Conservation (phyloP, 2,113 vertebrate genomes). For the Pteropus alecto region DNA sequence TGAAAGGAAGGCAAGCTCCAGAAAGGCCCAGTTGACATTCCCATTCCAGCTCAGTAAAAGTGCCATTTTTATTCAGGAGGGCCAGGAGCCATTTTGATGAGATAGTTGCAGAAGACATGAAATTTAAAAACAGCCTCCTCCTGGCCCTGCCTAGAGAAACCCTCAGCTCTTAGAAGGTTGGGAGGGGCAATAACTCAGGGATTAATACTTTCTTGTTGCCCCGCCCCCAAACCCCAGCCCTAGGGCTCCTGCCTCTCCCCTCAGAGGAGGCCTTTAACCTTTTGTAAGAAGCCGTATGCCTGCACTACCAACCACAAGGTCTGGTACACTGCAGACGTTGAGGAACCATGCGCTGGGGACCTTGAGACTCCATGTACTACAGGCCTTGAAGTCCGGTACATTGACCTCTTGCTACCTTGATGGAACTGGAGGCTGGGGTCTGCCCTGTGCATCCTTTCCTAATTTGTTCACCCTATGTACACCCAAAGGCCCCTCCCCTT, state of each 20-base stretch:
- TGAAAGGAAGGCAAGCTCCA: background rate
- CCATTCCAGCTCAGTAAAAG: background rate
- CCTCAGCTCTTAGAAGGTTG: background rate
- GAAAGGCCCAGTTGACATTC: background rate
- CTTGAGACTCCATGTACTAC: background rate
- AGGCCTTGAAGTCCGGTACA: background rate
- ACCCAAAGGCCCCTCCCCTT: background rate
- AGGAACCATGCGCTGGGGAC: background rate
- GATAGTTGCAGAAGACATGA: background rate
- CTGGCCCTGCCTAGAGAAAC: background rate
- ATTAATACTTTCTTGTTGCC: background rate
- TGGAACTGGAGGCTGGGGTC: accelerated
- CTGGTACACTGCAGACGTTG: background rate
- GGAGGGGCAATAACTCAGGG: background rate
- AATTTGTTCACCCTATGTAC: background rate
- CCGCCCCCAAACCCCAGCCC: background rate
- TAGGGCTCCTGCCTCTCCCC: background rate
- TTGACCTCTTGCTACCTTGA: background rate
- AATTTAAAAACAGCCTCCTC: background rate
- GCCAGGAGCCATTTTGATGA: background rate
- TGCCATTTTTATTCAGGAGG: background rate
- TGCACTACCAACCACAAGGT: background rate
- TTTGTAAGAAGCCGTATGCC: background rate
- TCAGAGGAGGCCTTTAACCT: background rate
- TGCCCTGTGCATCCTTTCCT: background rate